Evolutionary conservation across 2,113 vertebrate species (phyloP).

Genomic region (Ammodytes marinus): DNA sequence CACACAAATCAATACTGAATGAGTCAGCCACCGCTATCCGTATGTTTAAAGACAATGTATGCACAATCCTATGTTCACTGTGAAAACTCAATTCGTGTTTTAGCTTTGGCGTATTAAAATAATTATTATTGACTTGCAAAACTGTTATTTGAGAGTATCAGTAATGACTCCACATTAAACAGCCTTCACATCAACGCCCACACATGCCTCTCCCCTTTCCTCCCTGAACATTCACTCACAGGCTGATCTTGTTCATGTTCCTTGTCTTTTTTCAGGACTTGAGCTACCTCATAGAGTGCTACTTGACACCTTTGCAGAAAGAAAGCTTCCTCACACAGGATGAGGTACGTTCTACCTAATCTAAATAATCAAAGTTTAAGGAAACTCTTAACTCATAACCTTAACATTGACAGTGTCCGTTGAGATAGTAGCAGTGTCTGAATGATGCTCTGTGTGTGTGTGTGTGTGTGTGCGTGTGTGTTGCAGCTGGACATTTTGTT

Average conservation of each 20-base stretch:
- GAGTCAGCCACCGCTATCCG: background rate
- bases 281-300: slow-evolving; percentile 94
- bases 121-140: background rate
- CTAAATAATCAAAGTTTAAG: background rate
- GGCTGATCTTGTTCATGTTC: background rate
- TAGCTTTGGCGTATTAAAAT: background rate
- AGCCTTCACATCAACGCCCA: background rate
- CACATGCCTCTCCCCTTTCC: background rate
- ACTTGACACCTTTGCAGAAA: slow-evolving; percentile 94
- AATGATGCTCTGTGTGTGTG: slow-evolving; percentile 2
- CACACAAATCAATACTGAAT: background rate
- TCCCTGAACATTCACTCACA: background rate
- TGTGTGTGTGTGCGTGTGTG: background rate
- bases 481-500: slow-evolving; percentile 93
- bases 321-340: slow-evolving; percentile 97
- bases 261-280: slow-evolving; percentile 87
- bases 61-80: background rate
- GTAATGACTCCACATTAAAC: slow-evolving; percentile 1
- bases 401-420: too few relatives aligned
- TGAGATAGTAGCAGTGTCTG: background rate
- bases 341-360: slow-evolving; percentile 87
- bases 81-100: background rate
- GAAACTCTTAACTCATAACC: background rate
- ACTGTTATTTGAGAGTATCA: background rate
- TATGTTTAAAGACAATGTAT: background rate